Conservation (phyloP, 2,113 vertebrate species). For the Aix galericulata region DNA sequence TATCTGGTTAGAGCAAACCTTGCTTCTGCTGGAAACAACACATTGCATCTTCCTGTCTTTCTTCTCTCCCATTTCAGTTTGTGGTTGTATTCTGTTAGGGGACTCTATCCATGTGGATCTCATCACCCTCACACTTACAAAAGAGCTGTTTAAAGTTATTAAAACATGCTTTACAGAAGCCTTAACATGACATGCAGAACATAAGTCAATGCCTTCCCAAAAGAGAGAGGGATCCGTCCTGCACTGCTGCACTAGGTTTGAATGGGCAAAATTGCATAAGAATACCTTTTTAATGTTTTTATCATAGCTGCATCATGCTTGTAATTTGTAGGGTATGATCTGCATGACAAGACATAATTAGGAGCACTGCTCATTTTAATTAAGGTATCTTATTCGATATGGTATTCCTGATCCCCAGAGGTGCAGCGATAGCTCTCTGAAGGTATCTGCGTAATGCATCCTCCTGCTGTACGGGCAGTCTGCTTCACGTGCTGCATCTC, state of each 20-base stretch:
- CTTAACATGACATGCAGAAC: background rate
- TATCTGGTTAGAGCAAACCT: background rate
- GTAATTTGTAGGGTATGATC: background rate
- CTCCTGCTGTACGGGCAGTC: background rate
- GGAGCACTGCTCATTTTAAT: slow-evolving; percentile 48
- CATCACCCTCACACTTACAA: background rate
- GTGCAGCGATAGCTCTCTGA: background rate
- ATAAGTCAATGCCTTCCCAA: background rate
- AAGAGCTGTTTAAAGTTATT: background rate
- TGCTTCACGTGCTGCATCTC: background rate
- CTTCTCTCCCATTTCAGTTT: background rate
- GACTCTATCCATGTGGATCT: background rate
- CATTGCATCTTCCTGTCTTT: rapidly evolving
- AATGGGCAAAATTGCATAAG: background rate
- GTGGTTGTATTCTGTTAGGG: background rate
- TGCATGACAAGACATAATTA: slow-evolving; percentile 9
- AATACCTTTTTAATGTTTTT: background rate
- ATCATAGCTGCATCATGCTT: background rate
- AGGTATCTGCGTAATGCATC: background rate
- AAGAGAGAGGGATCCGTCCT: background rate
- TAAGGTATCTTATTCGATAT: slow-evolving; percentile 17
- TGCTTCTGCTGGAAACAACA: background rate
- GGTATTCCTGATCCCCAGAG: background rate
- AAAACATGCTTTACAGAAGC: background rate
- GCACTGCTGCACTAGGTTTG: background rate